Evolutionary conservation across 2,113 vertebrate genomes (phyloP).

Genomic region (Pelecanus crispus): DNA sequence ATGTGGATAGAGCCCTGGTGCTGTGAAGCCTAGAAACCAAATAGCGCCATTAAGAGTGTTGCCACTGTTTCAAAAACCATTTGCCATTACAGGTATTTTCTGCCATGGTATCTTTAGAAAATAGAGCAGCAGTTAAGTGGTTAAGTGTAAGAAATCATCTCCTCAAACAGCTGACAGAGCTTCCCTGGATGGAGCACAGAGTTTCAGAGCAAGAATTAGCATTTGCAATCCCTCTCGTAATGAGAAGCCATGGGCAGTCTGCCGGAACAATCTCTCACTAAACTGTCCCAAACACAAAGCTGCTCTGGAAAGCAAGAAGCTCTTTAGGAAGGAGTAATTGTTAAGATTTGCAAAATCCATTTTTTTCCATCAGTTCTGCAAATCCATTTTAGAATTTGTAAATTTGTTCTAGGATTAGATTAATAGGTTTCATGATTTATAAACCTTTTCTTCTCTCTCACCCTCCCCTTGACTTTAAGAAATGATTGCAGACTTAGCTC

Average conservation of each 20-base stretch:
- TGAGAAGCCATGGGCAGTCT: background rate
- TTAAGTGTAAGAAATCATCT: background rate
- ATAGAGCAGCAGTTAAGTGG: background rate
- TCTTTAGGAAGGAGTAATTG: conserved; percentile 25
- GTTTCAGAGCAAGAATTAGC: background rate
- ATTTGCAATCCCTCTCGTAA: background rate
- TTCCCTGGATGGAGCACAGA: background rate
- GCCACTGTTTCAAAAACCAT: background rate
- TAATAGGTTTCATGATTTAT: conserved; percentile 41
- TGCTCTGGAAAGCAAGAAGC: background rate
- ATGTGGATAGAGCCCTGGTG: background rate
- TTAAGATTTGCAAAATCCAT: conserved; percentile 21
- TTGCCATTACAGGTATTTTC: background rate
- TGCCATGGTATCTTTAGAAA: background rate
- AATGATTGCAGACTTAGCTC: background rate
- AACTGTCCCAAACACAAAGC: conserved; percentile 26
- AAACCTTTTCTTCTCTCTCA: conserved; percentile 13
- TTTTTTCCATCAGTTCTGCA: background rate
- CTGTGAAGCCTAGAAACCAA: background rate
- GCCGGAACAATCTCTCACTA: background rate
- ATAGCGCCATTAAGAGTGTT: background rate
- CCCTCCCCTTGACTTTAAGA: conserved; percentile 7
- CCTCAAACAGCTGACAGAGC: background rate
- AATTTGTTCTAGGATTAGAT: conserved; percentile 63
- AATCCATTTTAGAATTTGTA: conserved; percentile 54